phyloP scores from a whole-genome alignment of 2,797 vertebrate species.

The Glyptemys insculpta region DNA sequence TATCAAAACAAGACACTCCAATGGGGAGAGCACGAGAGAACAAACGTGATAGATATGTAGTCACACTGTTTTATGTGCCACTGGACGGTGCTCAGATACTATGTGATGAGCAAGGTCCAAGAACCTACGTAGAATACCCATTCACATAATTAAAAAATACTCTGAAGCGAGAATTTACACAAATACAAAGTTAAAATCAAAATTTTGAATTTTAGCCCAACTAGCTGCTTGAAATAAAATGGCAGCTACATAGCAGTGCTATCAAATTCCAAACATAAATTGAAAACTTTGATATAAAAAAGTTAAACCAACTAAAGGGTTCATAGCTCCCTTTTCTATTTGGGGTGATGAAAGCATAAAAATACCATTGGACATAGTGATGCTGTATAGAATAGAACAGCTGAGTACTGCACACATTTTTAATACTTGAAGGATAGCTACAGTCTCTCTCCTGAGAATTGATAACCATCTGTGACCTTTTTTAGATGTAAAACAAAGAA shows the following conservation, averaged over 20 bases:
- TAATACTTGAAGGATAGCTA: background rate
- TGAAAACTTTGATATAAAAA: background rate
- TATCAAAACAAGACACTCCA: background rate
- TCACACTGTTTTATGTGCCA: background rate
- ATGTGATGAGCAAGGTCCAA: background rate
- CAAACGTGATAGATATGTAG: background rate
- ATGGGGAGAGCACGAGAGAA: background rate
- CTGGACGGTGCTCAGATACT: background rate
- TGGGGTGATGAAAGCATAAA: rapidly evolving
- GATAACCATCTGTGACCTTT: background rate
- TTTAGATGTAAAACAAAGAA: background rate
- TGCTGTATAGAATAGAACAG: background rate
- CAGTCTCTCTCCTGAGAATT: background rate
- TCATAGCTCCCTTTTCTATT: background rate
- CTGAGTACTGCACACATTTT: rapidly evolving
- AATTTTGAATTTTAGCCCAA: background rate
- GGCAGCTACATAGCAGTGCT: background rate
- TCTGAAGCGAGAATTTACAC: background rate
- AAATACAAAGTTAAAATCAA: background rate
- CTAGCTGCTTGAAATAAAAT: background rate
- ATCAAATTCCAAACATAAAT: background rate
- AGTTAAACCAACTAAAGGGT: background rate
- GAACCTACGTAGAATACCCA: background rate
- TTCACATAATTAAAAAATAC: background rate
- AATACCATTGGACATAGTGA: rapidly evolving